Evolutionary conservation across 2,888 invertebrate genomes (phyloP), one percentile per base, ranked within the genome.

Genomic region (Lamellibrachia satsuma): DNA sequence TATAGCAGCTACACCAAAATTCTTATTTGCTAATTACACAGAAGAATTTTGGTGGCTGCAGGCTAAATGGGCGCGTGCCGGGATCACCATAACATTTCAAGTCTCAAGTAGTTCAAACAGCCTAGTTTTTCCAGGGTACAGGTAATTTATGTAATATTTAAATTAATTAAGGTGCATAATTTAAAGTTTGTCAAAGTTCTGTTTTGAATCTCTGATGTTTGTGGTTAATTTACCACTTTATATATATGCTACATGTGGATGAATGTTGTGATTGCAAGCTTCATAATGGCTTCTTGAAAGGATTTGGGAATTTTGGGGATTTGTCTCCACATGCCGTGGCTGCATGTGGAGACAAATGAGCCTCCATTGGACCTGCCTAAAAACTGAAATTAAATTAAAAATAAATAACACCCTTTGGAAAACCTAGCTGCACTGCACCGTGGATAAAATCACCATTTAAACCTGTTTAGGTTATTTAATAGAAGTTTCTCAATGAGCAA

Each of bases 21-120:
- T 75, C 15, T 75, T 75, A n/a, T 75, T 75, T 75, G 75, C 22
- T 75, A 75, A 75, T 75, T 75, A 75, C 75, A 75, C 75, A n/a
- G 75, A 75, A 75, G 75, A 75, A 75, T 75, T n/a, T 75, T 75
- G 22, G 15, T 22, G 75, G 15, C 2, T 75, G 4, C 75, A 11
- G 75, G 15, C 2, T 75, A 22, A 15, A 11, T 75, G 4, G 75
- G 22, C 22, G 4, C 4, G 75, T 75, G 75, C 75, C 15, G 75
- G 75, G 75, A 39, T 39, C 39, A 39, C 39, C 75, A 75, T 15
- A 15, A 6, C 15, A 75, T 75, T 15, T 75, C n/a, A 22, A 22
- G 75, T 11, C 22, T 75, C 75, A 75, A 75, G 22, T 75, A 22
- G 75, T 39, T 39, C 39, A 39, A 39, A 6, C 75, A 75, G 22